Percentiles rank a stretch among this genome's conserved stretches.
These are phyloP conservation scores for Gallirallus australis DNA, from an alignment of 2,797 vertebrate species.

Conservation along the genomic window DNA sequence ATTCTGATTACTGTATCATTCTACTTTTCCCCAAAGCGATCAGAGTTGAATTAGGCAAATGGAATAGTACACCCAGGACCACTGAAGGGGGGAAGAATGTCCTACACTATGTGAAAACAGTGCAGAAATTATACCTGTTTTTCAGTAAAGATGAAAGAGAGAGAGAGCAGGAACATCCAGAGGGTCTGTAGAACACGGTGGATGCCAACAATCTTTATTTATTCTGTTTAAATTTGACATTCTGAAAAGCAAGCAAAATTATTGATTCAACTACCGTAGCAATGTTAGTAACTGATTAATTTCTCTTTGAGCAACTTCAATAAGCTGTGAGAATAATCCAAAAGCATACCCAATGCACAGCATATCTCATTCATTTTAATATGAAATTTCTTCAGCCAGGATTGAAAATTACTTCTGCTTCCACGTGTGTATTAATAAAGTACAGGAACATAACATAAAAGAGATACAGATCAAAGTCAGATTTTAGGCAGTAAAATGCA, in stretches of 20 bases:
- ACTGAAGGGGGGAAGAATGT: not conserved
- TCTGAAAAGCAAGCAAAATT: slow-evolving; percentile 14
- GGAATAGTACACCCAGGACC: not conserved
- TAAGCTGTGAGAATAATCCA: not conserved
- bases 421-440: not conserved
- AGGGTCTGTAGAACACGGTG: not conserved
- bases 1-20: slow-evolving; percentile 49
- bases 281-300: not conserved
- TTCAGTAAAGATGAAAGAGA: not conserved
- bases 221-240: slow-evolving; percentile 41
- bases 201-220: slow-evolving; percentile 23
- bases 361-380: not conserved
- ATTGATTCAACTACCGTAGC: not conserved
- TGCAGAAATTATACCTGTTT: not conserved
- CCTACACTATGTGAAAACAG: not conserved
- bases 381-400: not conserved
- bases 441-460: not conserved
- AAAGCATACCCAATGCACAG: not conserved
- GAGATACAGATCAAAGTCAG: not conserved
- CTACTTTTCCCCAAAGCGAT: slow-evolving; percentile 16
- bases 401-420: slow-evolving; percentile 14
- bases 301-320: not conserved
- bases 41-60: slow-evolving; percentile 30
- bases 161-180: not conserved
- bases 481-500: not conserved